Evolutionary conservation across 2,797 vertebrate genomes (phyloP).

Genomic region (Gymnopithys bicolor): DNA sequence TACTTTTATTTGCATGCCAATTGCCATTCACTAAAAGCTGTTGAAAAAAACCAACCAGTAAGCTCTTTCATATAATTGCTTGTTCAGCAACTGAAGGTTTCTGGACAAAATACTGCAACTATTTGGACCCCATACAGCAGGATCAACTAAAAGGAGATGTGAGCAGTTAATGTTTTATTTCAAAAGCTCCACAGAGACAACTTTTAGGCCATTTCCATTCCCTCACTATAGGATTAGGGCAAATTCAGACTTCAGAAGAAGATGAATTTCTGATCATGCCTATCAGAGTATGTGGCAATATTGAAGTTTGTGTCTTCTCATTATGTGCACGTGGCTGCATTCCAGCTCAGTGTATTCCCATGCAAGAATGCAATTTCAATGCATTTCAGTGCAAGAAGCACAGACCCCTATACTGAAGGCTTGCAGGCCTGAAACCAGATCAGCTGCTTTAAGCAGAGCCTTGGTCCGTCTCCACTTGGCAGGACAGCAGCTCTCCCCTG

Average conservation of each 20-base stretch:
- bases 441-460: not conserved
- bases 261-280: not conserved
- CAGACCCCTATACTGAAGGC: rapidly evolving
- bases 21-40: not conserved
- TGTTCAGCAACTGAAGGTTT: not conserved
- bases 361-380: not conserved
- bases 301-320: not conserved
- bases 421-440: not conserved
- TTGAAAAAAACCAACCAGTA: not conserved
- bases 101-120: not conserved
- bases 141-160: not conserved
- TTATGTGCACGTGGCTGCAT: rapidly evolving
- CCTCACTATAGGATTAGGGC: not conserved
- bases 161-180: not conserved
- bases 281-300: not conserved
- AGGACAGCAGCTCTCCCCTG: not conserved
- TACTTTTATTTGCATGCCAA: not conserved
- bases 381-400: not conserved
- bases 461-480: not conserved
- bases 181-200: not conserved
- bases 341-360: not conserved
- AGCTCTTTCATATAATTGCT: not conserved
- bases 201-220: not conserved
- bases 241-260: not conserved
- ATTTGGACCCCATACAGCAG: not conserved